These are phyloP conservation scores for Thalassoma bifasciatum DNA, from an alignment of 2,113 vertebrate species.

Conservation along the genomic window DNA sequence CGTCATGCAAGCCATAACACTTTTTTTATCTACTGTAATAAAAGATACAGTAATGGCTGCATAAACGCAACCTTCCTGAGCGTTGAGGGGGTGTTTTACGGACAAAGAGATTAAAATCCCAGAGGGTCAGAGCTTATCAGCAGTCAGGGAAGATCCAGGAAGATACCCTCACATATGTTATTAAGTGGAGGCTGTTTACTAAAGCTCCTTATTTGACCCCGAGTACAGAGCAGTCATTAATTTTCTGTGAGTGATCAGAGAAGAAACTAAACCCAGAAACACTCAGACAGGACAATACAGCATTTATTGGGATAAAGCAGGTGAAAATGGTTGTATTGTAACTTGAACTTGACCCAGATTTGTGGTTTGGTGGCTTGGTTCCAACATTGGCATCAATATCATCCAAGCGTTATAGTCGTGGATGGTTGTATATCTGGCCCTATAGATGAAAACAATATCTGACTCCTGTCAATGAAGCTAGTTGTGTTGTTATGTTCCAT, in stretches of 20 bases:
- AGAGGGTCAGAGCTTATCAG: slow-evolving; percentile 42
- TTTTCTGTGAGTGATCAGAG: not conserved
- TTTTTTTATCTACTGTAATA: slow-evolving; percentile 1
- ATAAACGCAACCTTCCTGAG: not conserved
- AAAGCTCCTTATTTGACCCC: slow-evolving; percentile 52
- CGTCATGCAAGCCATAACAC: slow-evolving; percentile 3
- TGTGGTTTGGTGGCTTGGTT: too few relatives aligned
- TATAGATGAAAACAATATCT: too few relatives aligned
- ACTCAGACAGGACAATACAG: not conserved
- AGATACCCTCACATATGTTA: slow-evolving; percentile 47
- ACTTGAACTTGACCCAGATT: too few relatives aligned
- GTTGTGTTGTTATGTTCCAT: too few relatives aligned
- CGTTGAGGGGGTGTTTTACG: slow-evolving; percentile 23
- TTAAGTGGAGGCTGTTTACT: slow-evolving; percentile 32
- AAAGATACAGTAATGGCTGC: not conserved
- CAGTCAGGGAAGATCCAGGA: slow-evolving; percentile 25
- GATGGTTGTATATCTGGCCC: too few relatives aligned
- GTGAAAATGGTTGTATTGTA: too few relatives aligned
- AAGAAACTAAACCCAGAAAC: not conserved
- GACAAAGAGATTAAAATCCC: slow-evolving; percentile 44
- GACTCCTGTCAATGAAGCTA: too few relatives aligned
- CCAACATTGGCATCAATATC: too few relatives aligned
- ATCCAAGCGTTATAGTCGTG: too few relatives aligned
- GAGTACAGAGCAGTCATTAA: not conserved
- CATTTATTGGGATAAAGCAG: too few relatives aligned